Evolutionary conservation across 2,113 vertebrate genomes (phyloP).

Genomic region (Chaetorhynchus papuensis): DNA sequence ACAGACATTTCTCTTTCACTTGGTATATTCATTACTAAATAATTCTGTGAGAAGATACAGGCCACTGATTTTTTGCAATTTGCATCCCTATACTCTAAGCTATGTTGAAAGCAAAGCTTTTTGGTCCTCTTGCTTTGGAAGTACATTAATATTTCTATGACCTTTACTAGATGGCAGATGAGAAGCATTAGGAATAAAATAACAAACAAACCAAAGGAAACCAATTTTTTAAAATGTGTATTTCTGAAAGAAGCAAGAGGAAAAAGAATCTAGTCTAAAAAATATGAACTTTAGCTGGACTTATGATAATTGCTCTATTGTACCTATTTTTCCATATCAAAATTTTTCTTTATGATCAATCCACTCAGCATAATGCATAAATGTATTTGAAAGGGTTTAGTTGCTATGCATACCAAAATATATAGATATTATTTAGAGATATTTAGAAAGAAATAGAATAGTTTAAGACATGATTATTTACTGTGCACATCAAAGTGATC

Average conservation of each 20-base stretch:
- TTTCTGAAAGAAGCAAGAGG: slow-evolving; percentile 26
- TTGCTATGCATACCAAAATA: not conserved
- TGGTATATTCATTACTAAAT: slow-evolving; percentile 66
- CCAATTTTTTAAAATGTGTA: not conserved
- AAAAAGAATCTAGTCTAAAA: slow-evolving; percentile 16
- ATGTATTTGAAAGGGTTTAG: not conserved
- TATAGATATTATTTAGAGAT: not conserved
- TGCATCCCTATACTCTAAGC: slow-evolving; percentile 66
- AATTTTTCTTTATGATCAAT: not conserved
- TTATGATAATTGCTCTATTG: not conserved
- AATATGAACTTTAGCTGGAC: slow-evolving; percentile 3
- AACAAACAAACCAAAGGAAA: slow-evolving; percentile 58
- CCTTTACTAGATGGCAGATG: slow-evolving; percentile 70
- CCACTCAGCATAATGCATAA: not conserved
- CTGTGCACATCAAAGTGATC: not conserved
- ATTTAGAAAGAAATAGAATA: not conserved
- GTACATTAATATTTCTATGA: slow-evolving; percentile 74
- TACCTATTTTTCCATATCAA: not conserved
- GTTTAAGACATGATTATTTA: not conserved
- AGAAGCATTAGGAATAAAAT: slow-evolving; percentile 65
- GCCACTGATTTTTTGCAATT: slow-evolving; percentile 76
- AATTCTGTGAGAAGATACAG: slow-evolving; percentile 74
- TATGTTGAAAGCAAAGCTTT: slow-evolving; percentile 67
- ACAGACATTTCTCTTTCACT: slow-evolving; percentile 60
- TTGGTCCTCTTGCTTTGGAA: slow-evolving; percentile 63